These are phyloP conservation scores for Monarcha castaneiventris DNA, from an alignment of 2,113 vertebrate species.

Conservation along the genomic window DNA sequence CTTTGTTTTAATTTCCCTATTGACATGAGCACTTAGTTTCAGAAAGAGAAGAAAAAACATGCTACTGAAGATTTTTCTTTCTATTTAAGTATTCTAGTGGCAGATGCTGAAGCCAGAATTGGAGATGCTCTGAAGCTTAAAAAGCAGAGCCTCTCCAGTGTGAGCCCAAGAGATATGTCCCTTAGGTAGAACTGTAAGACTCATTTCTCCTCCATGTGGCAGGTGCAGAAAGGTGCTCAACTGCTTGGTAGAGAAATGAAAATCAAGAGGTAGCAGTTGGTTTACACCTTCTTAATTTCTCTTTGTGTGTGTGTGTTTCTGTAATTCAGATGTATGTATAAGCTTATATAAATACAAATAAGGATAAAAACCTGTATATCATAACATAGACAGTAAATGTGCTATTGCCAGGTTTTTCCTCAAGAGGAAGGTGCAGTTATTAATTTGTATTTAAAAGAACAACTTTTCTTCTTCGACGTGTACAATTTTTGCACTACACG, in stretches of 20 bases:
- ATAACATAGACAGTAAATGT: background rate
- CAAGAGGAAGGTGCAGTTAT: background rate
- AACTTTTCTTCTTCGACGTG: background rate
- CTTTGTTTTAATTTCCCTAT: background rate
- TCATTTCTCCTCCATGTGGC: background rate
- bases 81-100: background rate
- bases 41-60: background rate
- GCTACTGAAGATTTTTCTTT: background rate
- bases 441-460: background rate
- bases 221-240: background rate
- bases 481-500: background rate
- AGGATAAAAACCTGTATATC: background rate
- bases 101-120: background rate
- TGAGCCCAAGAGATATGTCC: fast-evolving
- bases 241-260: background rate
- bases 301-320: background rate
- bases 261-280: background rate
- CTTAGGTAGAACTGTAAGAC: background rate
- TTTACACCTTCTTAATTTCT: background rate
- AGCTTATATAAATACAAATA: background rate
- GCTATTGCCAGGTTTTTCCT: background rate
- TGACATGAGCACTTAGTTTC: background rate
- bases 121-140: background rate
- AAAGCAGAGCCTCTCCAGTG: background rate
- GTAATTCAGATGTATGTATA: background rate